phyloP scores from a whole-genome alignment of 2,797 vertebrate genomes.

The Cygnus olor region DNA sequence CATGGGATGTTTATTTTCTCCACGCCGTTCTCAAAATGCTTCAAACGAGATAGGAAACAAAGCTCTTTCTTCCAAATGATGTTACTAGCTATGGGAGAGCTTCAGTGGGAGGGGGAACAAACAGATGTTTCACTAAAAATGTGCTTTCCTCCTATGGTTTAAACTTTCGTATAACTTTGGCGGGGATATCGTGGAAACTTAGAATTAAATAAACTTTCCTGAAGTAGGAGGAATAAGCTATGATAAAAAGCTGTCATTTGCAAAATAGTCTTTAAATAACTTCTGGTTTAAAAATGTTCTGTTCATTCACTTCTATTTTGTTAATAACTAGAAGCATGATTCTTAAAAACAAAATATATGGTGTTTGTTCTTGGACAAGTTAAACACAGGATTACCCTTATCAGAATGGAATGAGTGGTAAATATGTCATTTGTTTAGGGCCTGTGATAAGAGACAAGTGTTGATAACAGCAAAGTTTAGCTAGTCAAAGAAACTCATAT shows the following conservation, averaged over 20 bases:
- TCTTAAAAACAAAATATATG: conserved; percentile 70
- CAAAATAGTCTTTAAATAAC: conserved; percentile 6
- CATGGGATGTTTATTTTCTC: conserved; percentile 23
- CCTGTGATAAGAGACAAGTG: conserved; percentile 75
- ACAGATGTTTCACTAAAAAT: conserved; percentile 42
- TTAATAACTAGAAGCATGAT: conserved; percentile 74
- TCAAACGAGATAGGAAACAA: background rate
- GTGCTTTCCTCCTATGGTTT: background rate
- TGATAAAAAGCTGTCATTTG: background rate
- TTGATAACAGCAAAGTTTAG: conserved; percentile 76
- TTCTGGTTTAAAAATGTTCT: conserved; percentile 23
- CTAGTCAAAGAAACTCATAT: conserved; percentile 78
- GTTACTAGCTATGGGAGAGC: background rate
- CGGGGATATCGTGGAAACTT: background rate
- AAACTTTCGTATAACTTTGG: conserved; percentile 26
- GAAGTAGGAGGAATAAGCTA: background rate
- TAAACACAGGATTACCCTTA: conserved; percentile 82
- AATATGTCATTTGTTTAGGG: conserved; percentile 77
- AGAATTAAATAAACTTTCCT: conserved; percentile 45
- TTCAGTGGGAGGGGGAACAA: background rate
- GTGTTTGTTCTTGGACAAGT: conserved; percentile 81
- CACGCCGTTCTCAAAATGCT: background rate
- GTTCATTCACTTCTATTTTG: conserved; percentile 41
- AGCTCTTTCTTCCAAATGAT: background rate
- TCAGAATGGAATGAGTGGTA: conserved; percentile 78